Evolutionary conservation across 2,797 vertebrate species (phyloP).

Genomic region (Anabacerthia variegaticeps): DNA sequence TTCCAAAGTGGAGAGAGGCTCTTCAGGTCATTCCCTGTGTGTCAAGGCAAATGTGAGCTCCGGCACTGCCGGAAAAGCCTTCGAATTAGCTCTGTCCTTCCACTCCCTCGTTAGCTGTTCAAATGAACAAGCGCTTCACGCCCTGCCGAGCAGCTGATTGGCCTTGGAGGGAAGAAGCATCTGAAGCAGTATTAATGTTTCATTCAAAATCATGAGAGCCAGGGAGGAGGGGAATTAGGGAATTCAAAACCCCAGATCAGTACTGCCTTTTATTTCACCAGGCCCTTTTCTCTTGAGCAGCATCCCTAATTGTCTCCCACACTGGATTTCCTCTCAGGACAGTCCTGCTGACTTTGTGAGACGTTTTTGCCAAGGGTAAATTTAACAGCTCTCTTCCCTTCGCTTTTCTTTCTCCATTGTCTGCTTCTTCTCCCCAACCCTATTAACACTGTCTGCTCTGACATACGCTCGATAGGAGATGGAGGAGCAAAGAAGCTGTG

Average conservation of each 20-base stretch:
- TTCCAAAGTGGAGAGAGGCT: background rate
- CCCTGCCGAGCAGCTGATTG: constrained; percentile 62
- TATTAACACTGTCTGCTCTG: background rate
- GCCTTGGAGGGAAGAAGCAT: constrained; percentile 63
- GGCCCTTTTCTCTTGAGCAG: background rate
- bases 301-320: background rate
- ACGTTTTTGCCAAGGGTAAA: background rate
- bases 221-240: constrained; percentile 6
- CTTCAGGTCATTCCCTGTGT: constrained; percentile 23
- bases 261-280: constrained; percentile 7
- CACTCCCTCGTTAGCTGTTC: constrained; percentile 42
- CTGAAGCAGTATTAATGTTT: constrained; percentile 68
- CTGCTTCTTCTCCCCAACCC: background rate
- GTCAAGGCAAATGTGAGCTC: constrained; percentile 29
- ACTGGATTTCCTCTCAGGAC: background rate
- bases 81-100: constrained; percentile 24
- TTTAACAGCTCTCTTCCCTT: background rate
- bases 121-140: constrained; percentile 45
- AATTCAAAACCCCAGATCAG: constrained; percentile 17
- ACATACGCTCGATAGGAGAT: background rate
- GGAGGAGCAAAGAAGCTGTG: background rate
- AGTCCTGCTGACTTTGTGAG: background rate
- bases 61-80: background rate
- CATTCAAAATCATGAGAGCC: constrained; percentile 51
- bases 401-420: background rate